Evolutionary conservation across 2,113 vertebrate species (phyloP), one percentile per base, ranked within the genome.

Genomic region (Crotalus viridis): DNA sequence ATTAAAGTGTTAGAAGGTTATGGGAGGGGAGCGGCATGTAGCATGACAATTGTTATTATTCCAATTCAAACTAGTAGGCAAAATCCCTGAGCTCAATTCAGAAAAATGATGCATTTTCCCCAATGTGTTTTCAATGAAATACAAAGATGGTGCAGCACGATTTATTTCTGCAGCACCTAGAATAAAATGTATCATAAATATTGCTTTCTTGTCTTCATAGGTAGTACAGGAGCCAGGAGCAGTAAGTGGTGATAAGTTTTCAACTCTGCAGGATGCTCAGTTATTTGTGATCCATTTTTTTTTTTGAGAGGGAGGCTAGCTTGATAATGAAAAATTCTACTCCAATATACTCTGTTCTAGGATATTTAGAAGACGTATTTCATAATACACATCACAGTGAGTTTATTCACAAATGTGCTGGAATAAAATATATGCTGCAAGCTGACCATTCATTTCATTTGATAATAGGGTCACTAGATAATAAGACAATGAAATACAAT

Each of bases 1-100:
- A 96, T 97, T 95, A 93, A 94, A 94, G 87, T 88, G 55, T 86
- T 87, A 93, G 95, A 52, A 94, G 93, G 91, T 88, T 74, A 56
- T 95, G 48, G n/a, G 46, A 91, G 91, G 95, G 94, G 61, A 26
- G 43, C 43, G 95, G 96, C 96, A 96, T 93, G 92, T 87, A 95
- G 94, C 90, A 91, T 85, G 92, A 93, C 61, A 81, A 94, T 96
- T 89, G 92, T 94, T 94, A 97, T 97, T 96, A 96, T 95, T 96
- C 89, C 85, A 94, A 91, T 94, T 94, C 92, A 93, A 95, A 85
- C 54, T 9, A 86, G 10, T 87, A 86, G 88, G 51, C 59, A 86
- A 96, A 89, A 61, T 91, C 33, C 90, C 24, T 91, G 92, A 52
- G 93, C 93, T 94, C 91, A 94, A 91, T 91, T 96, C 90, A 92